A percentile compares a stretch with the other conserved stretches of the same genome.
These are phyloP conservation scores for Chrosomus eos DNA, from an alignment of 2,797 vertebrate genomes.

Conservation along the genomic window DNA sequence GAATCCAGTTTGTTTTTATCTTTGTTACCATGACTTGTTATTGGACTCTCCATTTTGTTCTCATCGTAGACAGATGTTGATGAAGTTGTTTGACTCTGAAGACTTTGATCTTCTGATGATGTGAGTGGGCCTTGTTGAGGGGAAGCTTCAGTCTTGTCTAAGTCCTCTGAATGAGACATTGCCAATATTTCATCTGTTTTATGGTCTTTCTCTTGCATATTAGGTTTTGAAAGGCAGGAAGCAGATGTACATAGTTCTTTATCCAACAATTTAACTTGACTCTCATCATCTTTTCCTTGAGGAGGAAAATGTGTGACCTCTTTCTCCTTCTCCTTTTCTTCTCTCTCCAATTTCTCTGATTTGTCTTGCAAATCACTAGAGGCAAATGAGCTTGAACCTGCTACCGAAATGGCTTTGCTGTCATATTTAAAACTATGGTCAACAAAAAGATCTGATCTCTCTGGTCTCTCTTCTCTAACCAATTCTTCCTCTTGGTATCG, in stretches of 20 bases:
- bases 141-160: slow-evolving; percentile 21
- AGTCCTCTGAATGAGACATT: slow-evolving; percentile 22
- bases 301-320: slow-evolving; percentile 41
- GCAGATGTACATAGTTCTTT: slow-evolving; percentile 44
- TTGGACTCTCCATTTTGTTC: slow-evolving; percentile 32
- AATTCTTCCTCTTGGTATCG: slow-evolving; percentile 76
- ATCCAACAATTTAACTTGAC: slow-evolving; percentile 38
- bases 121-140: slow-evolving; percentile 25
- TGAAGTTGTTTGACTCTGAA: slow-evolving; percentile 22
- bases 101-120: slow-evolving; percentile 38
- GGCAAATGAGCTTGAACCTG: slow-evolving; percentile 64
- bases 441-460: slow-evolving; percentile 82
- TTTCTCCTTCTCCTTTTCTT: slow-evolving; percentile 72
- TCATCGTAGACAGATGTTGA: slow-evolving; percentile 35
- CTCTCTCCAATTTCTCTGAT: slow-evolving; percentile 77
- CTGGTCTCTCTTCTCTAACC: slow-evolving; percentile 82
- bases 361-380: slow-evolving; percentile 75
- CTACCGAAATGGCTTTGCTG: slow-evolving; percentile 74
- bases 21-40: slow-evolving; percentile 59
- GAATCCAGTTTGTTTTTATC: slow-evolving; percentile 69
- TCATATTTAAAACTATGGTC: slow-evolving; percentile 83
- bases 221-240: slow-evolving; percentile 29
- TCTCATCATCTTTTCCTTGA: slow-evolving; percentile 35
- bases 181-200: slow-evolving; percentile 32
- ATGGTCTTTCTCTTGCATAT: slow-evolving; percentile 32